Evolutionary conservation across 1,140 invertebrate genomes (phyloP), one percentile per base, ranked within the genome.

Genomic region (Brachionus rubens): DNA sequence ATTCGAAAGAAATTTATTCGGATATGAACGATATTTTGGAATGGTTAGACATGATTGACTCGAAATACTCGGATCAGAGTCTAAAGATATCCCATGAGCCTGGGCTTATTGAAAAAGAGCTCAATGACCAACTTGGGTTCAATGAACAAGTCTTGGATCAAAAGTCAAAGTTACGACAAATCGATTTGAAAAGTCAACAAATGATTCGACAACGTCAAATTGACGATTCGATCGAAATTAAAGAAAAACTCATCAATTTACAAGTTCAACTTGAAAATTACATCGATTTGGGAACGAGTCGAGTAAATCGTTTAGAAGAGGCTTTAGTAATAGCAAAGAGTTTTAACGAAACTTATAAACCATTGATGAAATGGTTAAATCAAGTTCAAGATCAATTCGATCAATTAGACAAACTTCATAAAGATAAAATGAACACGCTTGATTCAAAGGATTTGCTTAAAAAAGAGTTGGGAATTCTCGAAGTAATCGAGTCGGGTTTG

Each of bases 11-110:
- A 19, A 30, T 47, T 2, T 70, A 48, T 12, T 30, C 65, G 2
- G 26, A 70, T 30, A 70, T 70, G 43, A 50, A 70, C 6, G 65
- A 70, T 19, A 47, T 70, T 19, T 26, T 70, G 0, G 65, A 70
- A 16, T 70, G 65, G 65, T 16, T 70, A 6, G 65, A 70, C 7
- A 50, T 48, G 65, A 19, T 70, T 33, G 65, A 50, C 14, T 48
- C 43, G 0, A 70, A 70, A 70, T 59, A 26, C 46, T 47, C 41
- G 4, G 43, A 70, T 50, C 14, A 16, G 26, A 28, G 4, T 16
- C n/a, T 47, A 1, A 30, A 24, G 2, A 33, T 47, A 33, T 30
- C 65, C 16, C 54, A 59, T 16, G 47, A 70, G 7, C 16, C 7
- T 9, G 40, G 7, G 2, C 10, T 9, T 46, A 70, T 70, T 14